phyloP scores from a whole-genome alignment of 2,113 vertebrate species.

The Mobula hypostoma region DNA sequence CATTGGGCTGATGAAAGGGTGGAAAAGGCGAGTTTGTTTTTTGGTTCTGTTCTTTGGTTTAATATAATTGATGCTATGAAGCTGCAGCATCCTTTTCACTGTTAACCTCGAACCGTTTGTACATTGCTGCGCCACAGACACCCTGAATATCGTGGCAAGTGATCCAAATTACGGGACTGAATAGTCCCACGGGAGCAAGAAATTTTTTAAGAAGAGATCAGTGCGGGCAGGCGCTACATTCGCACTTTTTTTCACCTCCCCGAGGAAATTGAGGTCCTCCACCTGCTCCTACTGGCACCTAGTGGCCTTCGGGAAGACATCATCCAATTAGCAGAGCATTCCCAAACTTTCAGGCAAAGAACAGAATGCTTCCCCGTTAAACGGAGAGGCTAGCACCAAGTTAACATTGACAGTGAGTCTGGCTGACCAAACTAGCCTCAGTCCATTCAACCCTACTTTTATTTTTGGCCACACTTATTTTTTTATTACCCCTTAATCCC shows the following conservation, averaged over 20 bases:
- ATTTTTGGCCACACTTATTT: neutral
- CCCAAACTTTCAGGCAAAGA: neutral
- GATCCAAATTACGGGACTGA: neutral
- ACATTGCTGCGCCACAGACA: neutral
- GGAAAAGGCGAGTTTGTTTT: neutral
- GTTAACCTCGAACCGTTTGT: neutral
- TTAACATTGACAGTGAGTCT: neutral
- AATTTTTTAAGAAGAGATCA: neutral
- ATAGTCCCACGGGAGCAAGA: neutral
- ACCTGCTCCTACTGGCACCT: neutral
- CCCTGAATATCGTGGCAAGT: neutral
- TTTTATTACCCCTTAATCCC: neutral
- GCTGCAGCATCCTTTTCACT: conserved; percentile 30
- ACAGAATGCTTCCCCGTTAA: neutral
- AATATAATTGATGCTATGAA: conserved; percentile 27
- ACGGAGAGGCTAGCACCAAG: neutral
- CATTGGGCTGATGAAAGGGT: conserved; percentile 32
- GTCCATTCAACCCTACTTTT: neutral
- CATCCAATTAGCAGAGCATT: neutral
- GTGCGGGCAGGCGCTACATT: neutral
- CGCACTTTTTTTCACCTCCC: neutral
- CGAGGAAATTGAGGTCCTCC: neutral
- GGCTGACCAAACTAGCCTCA: neutral
- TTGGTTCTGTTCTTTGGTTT: conserved; percentile 23
- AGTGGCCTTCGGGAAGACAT: neutral